A percentile compares a stretch with the other conserved stretches of the same genome.
These are phyloP conservation scores for Lymantria dispar DNA, from an alignment of 2,888 invertebrate species.

Conservation along the genomic window DNA sequence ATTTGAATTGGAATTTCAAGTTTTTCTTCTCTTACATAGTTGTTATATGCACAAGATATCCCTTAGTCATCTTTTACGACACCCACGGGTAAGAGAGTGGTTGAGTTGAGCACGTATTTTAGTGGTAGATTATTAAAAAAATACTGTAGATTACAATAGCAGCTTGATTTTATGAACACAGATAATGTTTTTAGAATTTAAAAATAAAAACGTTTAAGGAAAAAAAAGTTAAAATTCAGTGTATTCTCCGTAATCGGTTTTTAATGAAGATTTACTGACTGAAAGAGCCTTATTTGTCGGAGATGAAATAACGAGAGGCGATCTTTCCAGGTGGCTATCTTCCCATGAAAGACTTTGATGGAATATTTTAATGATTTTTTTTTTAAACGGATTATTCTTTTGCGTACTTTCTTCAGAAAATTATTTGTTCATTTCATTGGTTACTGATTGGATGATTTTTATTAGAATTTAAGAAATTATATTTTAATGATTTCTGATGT, in stretches of 20 bases:
- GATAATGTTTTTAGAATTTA: no score
- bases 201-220: not conserved
- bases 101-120: no score
- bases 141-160: no score
- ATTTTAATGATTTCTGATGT: not conserved
- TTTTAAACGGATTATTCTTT: not conserved
- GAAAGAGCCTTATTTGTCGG: constrained; percentile 10
- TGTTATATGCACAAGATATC: no score
- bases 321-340: constrained; percentile 10
- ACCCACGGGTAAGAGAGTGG: no score
- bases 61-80: no score
- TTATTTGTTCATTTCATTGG: not conserved
- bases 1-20: no score
- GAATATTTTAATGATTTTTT: constrained; percentile 1
- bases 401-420: not conserved
- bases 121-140: no score
- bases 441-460: not conserved
- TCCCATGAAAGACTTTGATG: constrained; percentile 4
- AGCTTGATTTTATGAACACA: no score
- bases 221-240: constrained; percentile 12
- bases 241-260: constrained; percentile 20
- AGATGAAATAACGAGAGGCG: constrained; percentile 14
- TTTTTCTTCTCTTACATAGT: no score
- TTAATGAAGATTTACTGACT: constrained; percentile 33
- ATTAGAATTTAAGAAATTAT: not conserved